Evolutionary conservation across 2,888 invertebrate genomes (phyloP).

Genomic region (Sphinx pinastri): DNA sequence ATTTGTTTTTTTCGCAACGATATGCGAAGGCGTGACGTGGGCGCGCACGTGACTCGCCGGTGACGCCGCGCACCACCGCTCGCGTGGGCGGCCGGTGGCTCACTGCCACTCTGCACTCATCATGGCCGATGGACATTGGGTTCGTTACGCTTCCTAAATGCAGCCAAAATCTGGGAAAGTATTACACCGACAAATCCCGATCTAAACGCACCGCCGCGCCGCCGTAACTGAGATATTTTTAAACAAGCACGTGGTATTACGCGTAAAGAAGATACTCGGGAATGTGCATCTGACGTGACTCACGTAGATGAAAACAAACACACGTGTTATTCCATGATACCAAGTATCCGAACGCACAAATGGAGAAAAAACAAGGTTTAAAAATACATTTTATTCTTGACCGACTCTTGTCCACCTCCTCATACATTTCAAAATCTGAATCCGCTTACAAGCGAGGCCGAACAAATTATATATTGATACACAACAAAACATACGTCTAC

Average conservation of each 20-base stretch:
- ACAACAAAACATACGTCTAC: slow-evolving; percentile 47
- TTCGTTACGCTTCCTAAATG: background rate
- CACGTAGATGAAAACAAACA: slow-evolving; percentile 14
- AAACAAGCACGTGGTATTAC: slow-evolving; percentile 13
- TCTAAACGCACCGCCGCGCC: slow-evolving; percentile 3
- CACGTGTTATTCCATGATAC: slow-evolving; percentile 25
- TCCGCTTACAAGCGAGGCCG: slow-evolving; percentile 45
- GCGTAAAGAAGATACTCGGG: slow-evolving; percentile 5
- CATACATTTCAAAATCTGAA: slow-evolving; percentile 18
- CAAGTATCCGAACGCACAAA: slow-evolving; percentile 26
- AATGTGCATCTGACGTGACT: slow-evolving; percentile 15
- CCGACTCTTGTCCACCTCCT: slow-evolving; percentile 14
- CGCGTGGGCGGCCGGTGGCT: slow-evolving; percentile 71
- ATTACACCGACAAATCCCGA: background rate
- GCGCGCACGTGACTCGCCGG: slow-evolving; percentile 76
- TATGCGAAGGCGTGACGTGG: slow-evolving; percentile 77
- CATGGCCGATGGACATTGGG: background rate
- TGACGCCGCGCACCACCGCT: slow-evolving; percentile 67
- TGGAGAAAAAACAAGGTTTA: background rate
- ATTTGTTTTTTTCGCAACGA: slow-evolving; percentile 81
- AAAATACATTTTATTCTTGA: background rate
- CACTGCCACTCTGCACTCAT: slow-evolving; percentile 49
- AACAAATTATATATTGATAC: slow-evolving; percentile 52
- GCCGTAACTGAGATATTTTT: slow-evolving; percentile 17
- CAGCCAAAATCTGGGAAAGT: slow-evolving; percentile 5